A percentile compares a stretch with the other conserved stretches of the same genome.
Conservation (phyloP, 2,888 invertebrate species). For the Drosophila colorata region DNA sequence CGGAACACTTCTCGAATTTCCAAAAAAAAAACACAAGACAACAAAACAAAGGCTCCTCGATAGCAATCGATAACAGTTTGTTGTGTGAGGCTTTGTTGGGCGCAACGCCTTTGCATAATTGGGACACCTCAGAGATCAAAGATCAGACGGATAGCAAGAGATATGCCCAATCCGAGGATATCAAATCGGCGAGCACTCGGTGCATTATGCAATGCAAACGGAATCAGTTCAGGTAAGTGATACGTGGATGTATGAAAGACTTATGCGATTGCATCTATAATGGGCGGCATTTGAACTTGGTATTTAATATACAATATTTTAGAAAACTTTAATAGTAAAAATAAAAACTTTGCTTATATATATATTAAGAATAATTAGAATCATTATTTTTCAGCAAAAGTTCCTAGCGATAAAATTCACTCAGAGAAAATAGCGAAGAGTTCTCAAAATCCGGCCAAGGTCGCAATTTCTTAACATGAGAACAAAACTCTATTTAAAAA, state of each 20-base stretch:
- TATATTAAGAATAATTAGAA: no score
- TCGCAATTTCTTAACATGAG: no score
- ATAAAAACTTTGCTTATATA: no score
- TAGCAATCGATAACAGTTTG: not conserved
- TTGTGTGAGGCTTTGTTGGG: not conserved
- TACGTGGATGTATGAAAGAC: not conserved
- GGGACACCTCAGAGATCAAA: slow-evolving; percentile 48
- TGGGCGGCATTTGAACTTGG: no score
- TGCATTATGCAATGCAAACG: slow-evolving; percentile 1
- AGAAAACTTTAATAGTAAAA: no score
- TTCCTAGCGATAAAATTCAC: no score
- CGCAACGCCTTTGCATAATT: slow-evolving; percentile 38
- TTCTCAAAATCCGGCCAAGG: no score
- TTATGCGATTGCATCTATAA: not conserved
- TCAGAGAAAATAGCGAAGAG: no score
- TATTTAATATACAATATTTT: no score
- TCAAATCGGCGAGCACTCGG: not conserved
- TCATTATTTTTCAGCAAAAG: no score
- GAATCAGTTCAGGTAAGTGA: not conserved
- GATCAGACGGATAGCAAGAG: slow-evolving; percentile 33
- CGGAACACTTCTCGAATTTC: slow-evolving; percentile 8
- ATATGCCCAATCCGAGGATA: not conserved
- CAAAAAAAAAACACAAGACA: not conserved
- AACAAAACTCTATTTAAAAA: no score
- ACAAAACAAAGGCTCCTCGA: not conserved